phyloP scores from a whole-genome alignment of 2,113 vertebrate species.

The Vidua chalybeata region DNA sequence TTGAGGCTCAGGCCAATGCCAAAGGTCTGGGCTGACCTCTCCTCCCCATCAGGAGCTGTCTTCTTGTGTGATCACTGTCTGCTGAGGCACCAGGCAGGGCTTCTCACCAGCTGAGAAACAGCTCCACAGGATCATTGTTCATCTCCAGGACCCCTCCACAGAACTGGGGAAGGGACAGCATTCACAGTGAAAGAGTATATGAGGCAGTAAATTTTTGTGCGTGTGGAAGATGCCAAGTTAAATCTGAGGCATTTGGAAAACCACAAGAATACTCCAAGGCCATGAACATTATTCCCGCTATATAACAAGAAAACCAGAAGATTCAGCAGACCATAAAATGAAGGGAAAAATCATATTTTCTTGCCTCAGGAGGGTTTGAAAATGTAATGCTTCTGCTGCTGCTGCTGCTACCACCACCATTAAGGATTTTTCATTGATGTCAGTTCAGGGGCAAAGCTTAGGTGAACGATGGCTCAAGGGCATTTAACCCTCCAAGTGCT shows the following conservation, averaged over 20 bases:
- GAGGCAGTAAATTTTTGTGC: not conserved
- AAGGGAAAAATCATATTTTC: conserved; percentile 58
- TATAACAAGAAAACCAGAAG: conserved; percentile 58
- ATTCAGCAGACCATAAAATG: conserved; percentile 68
- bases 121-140: not conserved
- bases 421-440: conserved; percentile 53
- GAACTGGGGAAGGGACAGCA: not conserved
- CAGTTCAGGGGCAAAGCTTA: conserved; percentile 37
- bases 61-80: not conserved
- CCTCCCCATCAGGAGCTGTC: not conserved
- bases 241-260: conserved; percentile 44
- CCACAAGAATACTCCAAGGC: conserved; percentile 51
- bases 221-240: conserved; percentile 29
- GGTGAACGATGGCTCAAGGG: conserved; percentile 5
- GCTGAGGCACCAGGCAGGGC: not conserved
- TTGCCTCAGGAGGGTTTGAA: conserved; percentile 57
- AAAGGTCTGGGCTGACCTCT: conserved; percentile 15
- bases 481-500: conserved; percentile 51
- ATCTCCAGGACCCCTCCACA: not conserved
- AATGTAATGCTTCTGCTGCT: conserved; percentile 38
- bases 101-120: conserved; percentile 24
- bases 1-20: not conserved
- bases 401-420: not conserved
- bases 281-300: conserved; percentile 33
- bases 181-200: not conserved